Conservation (phyloP, 2,888 invertebrate genomes). For the Vanessa cardui region DNA sequence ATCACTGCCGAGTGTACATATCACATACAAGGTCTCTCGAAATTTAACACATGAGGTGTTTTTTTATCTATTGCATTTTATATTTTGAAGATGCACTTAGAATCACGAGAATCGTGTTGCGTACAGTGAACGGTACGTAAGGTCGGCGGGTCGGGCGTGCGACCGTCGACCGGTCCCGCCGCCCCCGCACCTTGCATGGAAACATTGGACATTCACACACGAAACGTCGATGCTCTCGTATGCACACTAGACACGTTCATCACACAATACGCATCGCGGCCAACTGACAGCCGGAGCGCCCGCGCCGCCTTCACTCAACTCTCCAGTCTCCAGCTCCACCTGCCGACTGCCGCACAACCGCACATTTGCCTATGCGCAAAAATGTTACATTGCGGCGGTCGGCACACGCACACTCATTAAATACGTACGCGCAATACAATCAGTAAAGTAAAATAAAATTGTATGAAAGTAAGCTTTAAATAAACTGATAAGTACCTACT, state of each 20-base stretch:
- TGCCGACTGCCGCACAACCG: constrained; percentile 15
- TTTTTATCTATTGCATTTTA: constrained; percentile 48
- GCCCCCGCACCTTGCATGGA: constrained; percentile 65
- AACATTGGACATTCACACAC: constrained; percentile 55
- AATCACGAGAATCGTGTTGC: constrained; percentile 64
- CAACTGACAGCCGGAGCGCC: constrained; percentile 45
- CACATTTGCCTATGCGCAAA: constrained; percentile 28
- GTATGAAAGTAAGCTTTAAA: too few species aligned
- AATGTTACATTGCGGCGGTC: constrained; percentile 15
- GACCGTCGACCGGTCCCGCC: constrained; percentile 71
- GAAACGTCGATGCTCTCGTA: constrained; percentile 39
- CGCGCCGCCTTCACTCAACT: constrained; percentile 45
- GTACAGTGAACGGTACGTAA: constrained; percentile 80
- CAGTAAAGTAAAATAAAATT: too few species aligned
- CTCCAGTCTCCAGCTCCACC: constrained; percentile 17
- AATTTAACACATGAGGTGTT: constrained; percentile 40
- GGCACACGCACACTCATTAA: constrained; percentile 17
- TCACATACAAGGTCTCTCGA: constrained; percentile 43
- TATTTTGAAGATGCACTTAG: constrained; percentile 62
- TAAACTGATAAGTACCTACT: too few species aligned
- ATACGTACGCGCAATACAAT: too few species aligned
- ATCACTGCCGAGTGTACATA: constrained; percentile 44
- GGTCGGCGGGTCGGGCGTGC: constrained; percentile 79
- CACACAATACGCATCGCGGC: constrained; percentile 46
- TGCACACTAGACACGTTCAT: constrained; percentile 46